Evolutionary conservation across 2,888 invertebrate species (phyloP).

Genomic region (Clanis bilineata): DNA sequence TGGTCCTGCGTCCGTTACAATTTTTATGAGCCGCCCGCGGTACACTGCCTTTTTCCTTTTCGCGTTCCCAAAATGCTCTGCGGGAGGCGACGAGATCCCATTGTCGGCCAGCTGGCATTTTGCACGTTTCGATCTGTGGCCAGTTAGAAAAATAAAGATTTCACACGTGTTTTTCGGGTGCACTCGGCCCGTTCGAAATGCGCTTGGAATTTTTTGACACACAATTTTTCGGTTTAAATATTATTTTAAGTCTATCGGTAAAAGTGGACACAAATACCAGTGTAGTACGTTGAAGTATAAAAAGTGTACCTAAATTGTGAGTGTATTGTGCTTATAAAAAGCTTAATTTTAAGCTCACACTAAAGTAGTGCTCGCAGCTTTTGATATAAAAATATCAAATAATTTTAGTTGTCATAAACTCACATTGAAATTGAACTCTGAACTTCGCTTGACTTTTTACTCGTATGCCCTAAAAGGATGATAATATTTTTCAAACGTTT

Average conservation of each 20-base stretch:
- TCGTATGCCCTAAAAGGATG: no score
- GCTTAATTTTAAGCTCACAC: background rate
- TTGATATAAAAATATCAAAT: background rate
- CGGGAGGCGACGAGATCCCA: constrained; percentile 58
- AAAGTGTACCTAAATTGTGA: background rate
- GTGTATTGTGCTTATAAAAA: background rate
- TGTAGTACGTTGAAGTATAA: background rate
- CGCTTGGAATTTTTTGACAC: background rate
- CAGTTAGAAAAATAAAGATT: constrained; percentile 59
- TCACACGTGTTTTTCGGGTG: constrained; percentile 34
- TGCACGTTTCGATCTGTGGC: constrained; percentile 53
- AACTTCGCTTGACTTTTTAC: no score
- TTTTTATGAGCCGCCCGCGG: constrained; percentile 65
- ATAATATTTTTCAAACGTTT: no score
- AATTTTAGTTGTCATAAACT: no score
- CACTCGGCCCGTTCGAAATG: background rate
- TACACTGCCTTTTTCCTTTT: constrained; percentile 42
- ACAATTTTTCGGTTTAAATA: background rate
- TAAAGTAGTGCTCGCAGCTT: background rate
- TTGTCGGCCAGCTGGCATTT: constrained; percentile 62
- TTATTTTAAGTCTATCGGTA: background rate
- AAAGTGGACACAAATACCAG: background rate
- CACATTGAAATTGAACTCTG: no score
- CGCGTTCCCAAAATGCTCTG: constrained; percentile 50
- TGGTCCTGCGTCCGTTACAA: constrained; percentile 53